Base-by-base conservation (phyloP, 2,113 vertebrate species). In the Platichthys stellatus region DNA sequence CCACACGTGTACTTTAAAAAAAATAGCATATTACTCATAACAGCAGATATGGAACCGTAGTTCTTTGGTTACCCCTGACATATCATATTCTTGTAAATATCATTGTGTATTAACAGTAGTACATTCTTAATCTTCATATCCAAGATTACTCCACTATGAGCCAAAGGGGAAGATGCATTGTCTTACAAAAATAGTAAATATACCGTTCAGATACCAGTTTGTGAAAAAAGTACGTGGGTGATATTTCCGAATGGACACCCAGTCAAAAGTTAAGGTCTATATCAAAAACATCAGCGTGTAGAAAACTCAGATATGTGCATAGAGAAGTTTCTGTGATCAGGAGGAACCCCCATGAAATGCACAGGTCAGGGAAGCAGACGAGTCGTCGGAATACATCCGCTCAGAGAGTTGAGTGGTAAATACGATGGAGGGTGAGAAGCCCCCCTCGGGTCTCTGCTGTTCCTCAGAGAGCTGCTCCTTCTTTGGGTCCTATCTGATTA, bases 11-110 rank as follows among this genome's bases (percentile, higher is more conserved):
- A 77, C 82, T 91, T 90, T 89, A 80, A 84, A 93, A 93, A 93
- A 95, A 92, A 92, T 85, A 91, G 86, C 54, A 89, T 86, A 91
- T 54, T 76, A 92, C 92, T 93, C 94, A 66, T 80, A 90, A 93
- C 94, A 96, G 94, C 94, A 94, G 92, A 90, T 82, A 92, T 90
- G 88, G 93, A 93, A 92, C 92, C 93, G 66, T 89, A 94, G 94
- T 94, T 98, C 97, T 98, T 98, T 99, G 98, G 97, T 98, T 96
- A 95, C 95, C 94, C 95, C 95, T 95, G 96, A 97, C 92, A 93
- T 92, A 87, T 93, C 87, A 94, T 92, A 91, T 71, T 87, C 82
- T 93, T 87, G 89, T 86, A 84, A 92, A 94, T 92, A 94, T 0
- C 90, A 92, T 94, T 79, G 82, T 88, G 81, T 81, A 90, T 71